Conservation (phyloP, 2,113 vertebrate genomes). For the Poeciliopsis occidentalis region DNA sequence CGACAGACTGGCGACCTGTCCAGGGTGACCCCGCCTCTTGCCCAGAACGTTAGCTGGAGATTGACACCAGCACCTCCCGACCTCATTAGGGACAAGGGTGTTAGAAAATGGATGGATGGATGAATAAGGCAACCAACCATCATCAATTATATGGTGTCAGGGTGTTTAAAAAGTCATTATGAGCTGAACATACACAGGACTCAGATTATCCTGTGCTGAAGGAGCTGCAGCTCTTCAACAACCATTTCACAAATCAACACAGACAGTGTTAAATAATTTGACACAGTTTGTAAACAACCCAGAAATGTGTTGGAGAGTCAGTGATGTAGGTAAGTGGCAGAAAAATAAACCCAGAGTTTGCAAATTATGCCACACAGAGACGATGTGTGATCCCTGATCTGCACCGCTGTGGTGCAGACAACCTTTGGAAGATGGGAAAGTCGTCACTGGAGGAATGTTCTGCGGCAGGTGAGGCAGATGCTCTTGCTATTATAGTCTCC, state of each 20-base stretch:
- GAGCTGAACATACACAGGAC: no score
- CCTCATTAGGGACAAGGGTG: no score
- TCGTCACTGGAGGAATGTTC: slow-evolving; percentile 46
- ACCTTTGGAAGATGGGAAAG: slow-evolving; percentile 47
- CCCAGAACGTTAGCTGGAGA: no score
- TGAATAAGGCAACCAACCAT: no score
- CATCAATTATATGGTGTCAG: no score
- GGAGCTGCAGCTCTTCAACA: background rate
- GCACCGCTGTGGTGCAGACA: slow-evolving; percentile 40
- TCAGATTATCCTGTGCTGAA: background rate
- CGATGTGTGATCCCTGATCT: slow-evolving; percentile 15
- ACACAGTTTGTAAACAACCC: slow-evolving; percentile 18
- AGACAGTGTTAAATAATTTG: background rate
- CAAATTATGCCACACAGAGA: slow-evolving; percentile 27
- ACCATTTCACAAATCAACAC: background rate
- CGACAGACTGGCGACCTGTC: no score
- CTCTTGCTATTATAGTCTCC: slow-evolving; percentile 48
- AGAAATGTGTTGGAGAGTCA: slow-evolving; percentile 20
- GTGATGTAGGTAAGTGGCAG: slow-evolving; percentile 17
- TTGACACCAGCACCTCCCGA: no score
- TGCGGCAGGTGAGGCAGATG: slow-evolving; percentile 39
- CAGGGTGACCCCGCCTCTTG: no score
- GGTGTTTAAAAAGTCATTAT: no score
- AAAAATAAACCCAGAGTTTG: slow-evolving; percentile 26
- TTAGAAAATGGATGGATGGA: no score